Base-by-base conservation (phyloP, 2,888 invertebrate species). In the Phyllotreta striolata region DNA sequence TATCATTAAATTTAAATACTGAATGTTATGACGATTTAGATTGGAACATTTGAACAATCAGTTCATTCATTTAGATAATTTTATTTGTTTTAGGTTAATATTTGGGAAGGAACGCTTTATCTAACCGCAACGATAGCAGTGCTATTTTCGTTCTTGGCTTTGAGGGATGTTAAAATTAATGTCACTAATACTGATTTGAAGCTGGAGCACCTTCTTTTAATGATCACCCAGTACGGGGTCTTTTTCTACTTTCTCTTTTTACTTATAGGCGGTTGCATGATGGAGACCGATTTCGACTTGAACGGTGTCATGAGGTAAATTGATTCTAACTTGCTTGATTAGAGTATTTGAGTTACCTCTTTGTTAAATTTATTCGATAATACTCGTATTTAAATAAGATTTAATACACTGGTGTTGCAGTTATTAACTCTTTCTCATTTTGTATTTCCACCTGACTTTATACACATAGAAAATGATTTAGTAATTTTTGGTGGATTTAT, bases 181-280 rank as follows among this genome's bases (percentile, higher is more conserved):
- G 68, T 68, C 40, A 62, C 65, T 61, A 69, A 69, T 52, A 58
- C 64, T 34, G 66, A 84, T 3, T 76, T 86, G 12, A 83, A 84
- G 55, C 81, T 94, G 71, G 93, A 93, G 76, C 91, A 91, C 63
- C 89, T 91, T 2, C 83, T 95, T 1, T 83, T 95, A 61, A 87
- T 95, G 24, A 87, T 94, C 61, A 93, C 94, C 0, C 92, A 95
- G 77, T 89, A 90, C 0, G 95, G 95, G 13, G 89, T 94, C 73
- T 93, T 92, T 79, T 86, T 93, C 52, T 93, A 92, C 79, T 90
- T 91, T 73, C 88, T 93, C 83, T 92, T 94, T 80, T 91, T 91
- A 76, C 88, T 93, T 58, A 89, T 94, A 68, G 92, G 91, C 47
- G 89, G 87, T 66, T 88, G 87, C 70, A 87, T 89, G 73, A 86